Evolutionary conservation across 2,113 vertebrate species (phyloP), one percentile per base, ranked within the genome.

Genomic region (Planiliza haematocheilus): DNA sequence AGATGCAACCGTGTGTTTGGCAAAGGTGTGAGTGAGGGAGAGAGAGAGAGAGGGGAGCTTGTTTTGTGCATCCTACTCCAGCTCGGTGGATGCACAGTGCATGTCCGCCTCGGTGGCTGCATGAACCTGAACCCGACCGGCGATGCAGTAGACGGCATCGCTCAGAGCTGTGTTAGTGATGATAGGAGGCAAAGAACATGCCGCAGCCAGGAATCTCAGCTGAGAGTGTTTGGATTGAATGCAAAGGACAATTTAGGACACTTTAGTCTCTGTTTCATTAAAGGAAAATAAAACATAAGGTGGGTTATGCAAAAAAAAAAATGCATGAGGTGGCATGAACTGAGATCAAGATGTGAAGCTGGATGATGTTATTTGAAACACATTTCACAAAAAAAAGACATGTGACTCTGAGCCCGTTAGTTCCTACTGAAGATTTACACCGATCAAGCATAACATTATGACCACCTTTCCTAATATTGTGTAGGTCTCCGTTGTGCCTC

Each of bases 21-120:
- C 8, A 18, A 8, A 51, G 42, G 37, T 57, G 60, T 50, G 52
- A 56, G 18, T 42, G 20, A 55, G 64, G 11, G 24, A 30, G 24
- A 30, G 5, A 30, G 24, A 30, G n/a, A n/a, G n/a, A n/a, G n/a
- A n/a, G n/a, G n/a, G 42, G 46, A 38, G 58, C 57, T 48, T 24
- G 49, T 60, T n/a, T 60, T 74, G 1, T 81, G 60, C 74, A 70
- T 80, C 73, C 21, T 74, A 30, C 60, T 48, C 82, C 64, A 67
- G 41, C 59, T 77, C 81, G 43, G 49, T 61, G 43, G 52, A 78
- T 69, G 53, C 10, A n/a, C 20, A 34, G 14, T 82, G 86, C 84
- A 88, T 82, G 88, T 65, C 20, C 66, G 57, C 65, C 48, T 34
- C 16, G 57, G 50, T 80, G 81, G 63, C 70, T 75, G 80, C 84